phyloP scores from a whole-genome alignment of 2,888 invertebrate genomes.

The Timema cristinae region DNA sequence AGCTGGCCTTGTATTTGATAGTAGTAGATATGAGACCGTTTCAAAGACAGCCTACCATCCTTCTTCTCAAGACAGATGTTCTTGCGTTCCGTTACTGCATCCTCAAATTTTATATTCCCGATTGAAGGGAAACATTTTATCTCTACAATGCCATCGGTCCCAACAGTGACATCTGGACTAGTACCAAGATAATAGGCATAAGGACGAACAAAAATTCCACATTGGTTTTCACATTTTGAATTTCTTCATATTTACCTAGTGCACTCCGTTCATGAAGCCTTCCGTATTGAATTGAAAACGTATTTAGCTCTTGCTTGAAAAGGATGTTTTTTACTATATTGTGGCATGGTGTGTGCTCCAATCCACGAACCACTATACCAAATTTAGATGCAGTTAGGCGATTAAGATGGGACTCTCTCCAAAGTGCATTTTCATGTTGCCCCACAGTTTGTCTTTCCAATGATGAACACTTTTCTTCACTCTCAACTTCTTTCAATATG shows the following conservation, averaged over 20 bases:
- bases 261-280: neutral
- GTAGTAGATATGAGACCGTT: neutral
- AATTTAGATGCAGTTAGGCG: too few species aligned
- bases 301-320: too few species aligned
- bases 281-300: neutral
- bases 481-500: too few species aligned
- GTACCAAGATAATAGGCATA: neutral
- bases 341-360: neutral
- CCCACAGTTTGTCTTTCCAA: too few species aligned
- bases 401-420: too few species aligned
- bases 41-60: neutral
- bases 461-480: too few species aligned
- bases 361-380: neutral
- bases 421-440: too few species aligned
- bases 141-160: neutral
- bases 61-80: neutral
- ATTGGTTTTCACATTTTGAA: neutral
- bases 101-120: too few species aligned
- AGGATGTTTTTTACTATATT: neutral
- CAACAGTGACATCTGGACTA: neutral
- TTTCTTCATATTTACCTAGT: neutral
- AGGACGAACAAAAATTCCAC: constrained; percentile 5
- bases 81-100: too few species aligned
- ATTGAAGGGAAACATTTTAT: too few species aligned
- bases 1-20: neutral